Evolutionary conservation across 1,140 invertebrate genomes (phyloP), one percentile per base, ranked within the genome.

Genomic region (Cydia amplana): DNA sequence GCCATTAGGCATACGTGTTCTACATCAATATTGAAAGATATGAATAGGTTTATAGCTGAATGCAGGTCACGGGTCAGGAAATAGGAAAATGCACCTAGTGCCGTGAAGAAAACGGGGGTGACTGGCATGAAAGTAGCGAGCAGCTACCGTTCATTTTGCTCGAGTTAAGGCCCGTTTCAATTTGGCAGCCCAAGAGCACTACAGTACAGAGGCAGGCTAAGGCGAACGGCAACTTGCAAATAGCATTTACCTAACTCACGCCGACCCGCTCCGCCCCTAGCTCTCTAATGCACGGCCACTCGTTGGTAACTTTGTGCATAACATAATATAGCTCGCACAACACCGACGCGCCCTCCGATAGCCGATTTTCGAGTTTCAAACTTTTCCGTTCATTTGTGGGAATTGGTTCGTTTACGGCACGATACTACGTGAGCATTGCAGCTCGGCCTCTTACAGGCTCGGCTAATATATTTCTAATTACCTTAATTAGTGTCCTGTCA

Each of bases 381-480:
- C 32, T 70, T 70, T 36, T 23, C 65, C 72, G 40, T 43, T 43
- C 36, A 46, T 75, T 79, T 77, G 75, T 77, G 60, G 77, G 73
- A 74, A 79, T 55, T 72, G 74, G 14, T 23, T 65, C 72, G 63
- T 74, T 73, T 77, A 77, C 78, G 78, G 75, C 80, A 63, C 55
- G 72, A 75, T 20, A 23, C 73, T 60, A 79, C 76, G 78, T 78
- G 74, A 83, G 64, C 74, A 55, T 14, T 73, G 46, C 43, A 51
- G 20, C 46, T n/a, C 23, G 16, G 10, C 16, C 70, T 36, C 36
- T 72, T 23, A 43, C 81, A 78, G 74, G 76, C 80, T 76, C 73
- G 74, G 81, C 79, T 87, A 85, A 84, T 83, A 85, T 85, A 82
- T 86, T 86, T 88, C 82, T 87, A 86, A 91, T 90, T 91, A 86